Conservation (phyloP, 2,888 invertebrate genomes). For the Brenthis ino region DNA sequence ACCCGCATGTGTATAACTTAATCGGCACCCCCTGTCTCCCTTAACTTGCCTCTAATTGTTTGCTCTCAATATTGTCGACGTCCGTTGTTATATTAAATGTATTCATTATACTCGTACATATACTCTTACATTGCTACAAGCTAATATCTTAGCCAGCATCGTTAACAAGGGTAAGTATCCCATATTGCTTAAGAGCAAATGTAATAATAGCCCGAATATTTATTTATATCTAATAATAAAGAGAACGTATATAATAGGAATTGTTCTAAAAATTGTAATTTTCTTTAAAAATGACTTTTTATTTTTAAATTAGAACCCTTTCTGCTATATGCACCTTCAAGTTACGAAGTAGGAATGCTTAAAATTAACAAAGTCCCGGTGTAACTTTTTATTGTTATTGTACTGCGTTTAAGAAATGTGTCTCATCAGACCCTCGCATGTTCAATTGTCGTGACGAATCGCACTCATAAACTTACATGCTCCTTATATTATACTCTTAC, state of each 20-base stretch:
- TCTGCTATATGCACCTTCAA: background rate
- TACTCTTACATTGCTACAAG: constrained; percentile 21
- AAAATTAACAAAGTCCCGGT: constrained; percentile 52
- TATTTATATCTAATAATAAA: too few species aligned
- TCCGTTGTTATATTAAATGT: constrained; percentile 58
- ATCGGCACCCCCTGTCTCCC: constrained; percentile 69
- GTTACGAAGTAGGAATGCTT: constrained; percentile 29
- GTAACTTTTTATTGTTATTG: constrained; percentile 52
- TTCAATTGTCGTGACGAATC: constrained; percentile 79
- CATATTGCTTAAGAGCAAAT: background rate
- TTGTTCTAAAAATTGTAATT: too few species aligned
- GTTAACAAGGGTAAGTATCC: background rate
- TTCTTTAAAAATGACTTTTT: too few species aligned
- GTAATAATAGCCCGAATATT: background rate
- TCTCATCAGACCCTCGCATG: constrained; percentile 64
- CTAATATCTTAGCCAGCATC: constrained; percentile 23
- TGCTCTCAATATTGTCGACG: constrained; percentile 79
- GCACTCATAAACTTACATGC: constrained; percentile 72
- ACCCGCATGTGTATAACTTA: constrained; percentile 81
- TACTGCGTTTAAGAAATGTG: constrained; percentile 44
- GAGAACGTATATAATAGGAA: too few species aligned
- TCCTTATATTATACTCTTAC: constrained; percentile 55
- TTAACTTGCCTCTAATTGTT: constrained; percentile 80
- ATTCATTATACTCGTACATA: constrained; percentile 53
- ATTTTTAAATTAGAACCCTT: too few species aligned